phyloP scores from a whole-genome alignment of 2,888 invertebrate genomes.

The Sturmia bella region DNA sequence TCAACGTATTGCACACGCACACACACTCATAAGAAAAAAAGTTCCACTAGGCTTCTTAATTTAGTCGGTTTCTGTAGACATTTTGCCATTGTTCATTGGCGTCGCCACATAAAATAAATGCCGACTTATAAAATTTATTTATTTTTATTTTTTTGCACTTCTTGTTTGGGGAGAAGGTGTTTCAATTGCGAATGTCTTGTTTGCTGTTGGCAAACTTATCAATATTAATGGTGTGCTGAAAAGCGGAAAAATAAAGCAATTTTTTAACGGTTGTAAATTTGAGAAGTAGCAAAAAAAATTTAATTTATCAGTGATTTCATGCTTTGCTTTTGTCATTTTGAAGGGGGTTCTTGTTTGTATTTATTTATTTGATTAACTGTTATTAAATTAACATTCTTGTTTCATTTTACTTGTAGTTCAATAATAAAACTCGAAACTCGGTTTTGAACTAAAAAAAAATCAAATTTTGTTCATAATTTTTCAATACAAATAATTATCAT shows the following conservation, averaged over 20 bases:
- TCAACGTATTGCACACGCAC: neutral
- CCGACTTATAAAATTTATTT: constrained; percentile 10
- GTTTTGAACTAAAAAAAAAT: too few species aligned
- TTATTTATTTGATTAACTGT: too few species aligned
- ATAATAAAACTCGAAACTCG: too few species aligned
- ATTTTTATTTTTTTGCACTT: neutral
- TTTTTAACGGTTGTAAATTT: constrained; percentile 49
- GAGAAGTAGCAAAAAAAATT: neutral
- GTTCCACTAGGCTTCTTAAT: neutral
- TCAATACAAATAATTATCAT: too few species aligned
- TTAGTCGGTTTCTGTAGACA: constrained; percentile 31
- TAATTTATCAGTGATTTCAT: constrained; percentile 6
- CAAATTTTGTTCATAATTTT: too few species aligned
- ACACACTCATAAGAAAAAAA: constrained; percentile 4
- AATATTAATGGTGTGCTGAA: constrained; percentile 67
- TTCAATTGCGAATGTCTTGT: neutral
- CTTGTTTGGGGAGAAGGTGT: constrained; percentile 10
- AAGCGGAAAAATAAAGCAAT: constrained; percentile 62
- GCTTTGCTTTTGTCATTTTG: neutral
- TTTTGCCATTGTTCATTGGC: constrained; percentile 25
- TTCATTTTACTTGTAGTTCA: too few species aligned
- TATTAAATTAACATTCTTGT: too few species aligned
- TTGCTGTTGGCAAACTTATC: constrained; percentile 41
- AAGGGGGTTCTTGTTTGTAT: too few species aligned
- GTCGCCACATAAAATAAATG: constrained; percentile 63